phyloP scores from a whole-genome alignment of 2,888 invertebrate genomes.

The Pammene aurita region DNA sequence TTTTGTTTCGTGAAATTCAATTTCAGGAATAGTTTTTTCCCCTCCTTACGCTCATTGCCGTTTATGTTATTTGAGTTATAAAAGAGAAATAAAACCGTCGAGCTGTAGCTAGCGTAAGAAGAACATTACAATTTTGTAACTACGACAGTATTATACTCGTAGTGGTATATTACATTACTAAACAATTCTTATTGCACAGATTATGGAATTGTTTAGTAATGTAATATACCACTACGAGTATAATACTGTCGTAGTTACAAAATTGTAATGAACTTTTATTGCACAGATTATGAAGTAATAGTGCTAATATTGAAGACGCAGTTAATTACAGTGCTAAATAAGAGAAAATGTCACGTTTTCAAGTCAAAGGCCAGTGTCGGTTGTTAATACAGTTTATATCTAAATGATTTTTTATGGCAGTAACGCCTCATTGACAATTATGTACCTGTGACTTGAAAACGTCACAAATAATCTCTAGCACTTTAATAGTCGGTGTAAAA shows the following conservation, averaged over 20 bases:
- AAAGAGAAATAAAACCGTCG: conserved; percentile 39
- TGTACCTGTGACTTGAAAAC: too few relatives aligned
- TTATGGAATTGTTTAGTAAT: conserved; percentile 8
- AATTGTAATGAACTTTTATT: conserved; percentile 33
- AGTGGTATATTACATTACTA: conserved; percentile 12
- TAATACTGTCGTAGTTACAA: conserved; percentile 18
- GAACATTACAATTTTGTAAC: conserved; percentile 24
- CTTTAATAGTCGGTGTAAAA: neutral
- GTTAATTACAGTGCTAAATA: conserved; percentile 9
- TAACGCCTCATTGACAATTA: too few relatives aligned
- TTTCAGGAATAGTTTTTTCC: conserved; percentile 44
- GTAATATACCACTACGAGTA: conserved; percentile 14
- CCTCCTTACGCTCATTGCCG: conserved; percentile 41
- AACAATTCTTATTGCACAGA: too few relatives aligned
- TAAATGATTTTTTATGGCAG: too few relatives aligned
- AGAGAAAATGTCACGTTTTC: too few relatives aligned
- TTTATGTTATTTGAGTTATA: conserved; percentile 42
- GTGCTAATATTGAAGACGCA: conserved; percentile 11
- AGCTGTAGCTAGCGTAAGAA: conserved; percentile 23
- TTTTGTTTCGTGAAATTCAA: conserved; percentile 53
- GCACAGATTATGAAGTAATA: too few relatives aligned
- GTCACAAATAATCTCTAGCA: neutral
- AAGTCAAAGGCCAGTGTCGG: too few relatives aligned
- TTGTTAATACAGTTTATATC: too few relatives aligned
- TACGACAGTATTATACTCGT: conserved; percentile 18